phyloP scores from a whole-genome alignment of 2,888 invertebrate species.

The Hyposoter didymator region DNA sequence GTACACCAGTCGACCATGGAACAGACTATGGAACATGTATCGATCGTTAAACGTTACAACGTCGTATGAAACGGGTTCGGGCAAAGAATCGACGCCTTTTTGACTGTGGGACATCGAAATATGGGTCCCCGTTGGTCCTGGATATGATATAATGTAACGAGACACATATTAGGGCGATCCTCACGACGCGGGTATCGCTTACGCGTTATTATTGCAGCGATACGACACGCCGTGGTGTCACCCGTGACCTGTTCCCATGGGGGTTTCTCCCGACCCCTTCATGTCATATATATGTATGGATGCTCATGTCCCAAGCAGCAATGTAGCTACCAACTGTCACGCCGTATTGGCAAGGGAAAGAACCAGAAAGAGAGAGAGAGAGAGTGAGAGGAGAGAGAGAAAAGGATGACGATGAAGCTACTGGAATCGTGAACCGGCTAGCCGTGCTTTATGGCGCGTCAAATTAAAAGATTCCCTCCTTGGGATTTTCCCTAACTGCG shows the following conservation, averaged over 20 bases:
- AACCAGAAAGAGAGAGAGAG: constrained; percentile 36
- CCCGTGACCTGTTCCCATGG: constrained; percentile 81
- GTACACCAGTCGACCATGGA: constrained; percentile 56
- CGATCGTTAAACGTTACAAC: constrained; percentile 9
- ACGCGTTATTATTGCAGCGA: constrained; percentile 84
- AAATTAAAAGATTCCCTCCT: constrained; percentile 84
- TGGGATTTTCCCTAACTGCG: constrained; percentile 79
- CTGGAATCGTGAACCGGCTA: constrained; percentile 62
- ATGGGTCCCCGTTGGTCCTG: constrained; percentile 33
- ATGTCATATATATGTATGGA: constrained; percentile 75
- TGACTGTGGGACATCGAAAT: constrained; percentile 18
- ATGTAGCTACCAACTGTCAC: constrained; percentile 82
- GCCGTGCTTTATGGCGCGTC: constrained; percentile 84
- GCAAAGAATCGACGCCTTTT: constrained; percentile 1
- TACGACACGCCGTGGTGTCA: constrained; percentile 83
- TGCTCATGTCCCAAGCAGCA: constrained; percentile 62
- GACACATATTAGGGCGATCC: constrained; percentile 76
- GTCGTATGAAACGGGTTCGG: constrained; percentile 19
- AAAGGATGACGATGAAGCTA: constrained; percentile 48
- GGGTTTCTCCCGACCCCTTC: constrained; percentile 69
- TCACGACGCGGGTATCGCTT: constrained; percentile 80
- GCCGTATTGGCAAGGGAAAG: constrained; percentile 66
- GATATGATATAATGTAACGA: constrained; percentile 68
- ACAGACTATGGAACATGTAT: constrained; percentile 11
- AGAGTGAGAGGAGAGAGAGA: constrained; percentile 25